Conservation (phyloP, 2,888 invertebrate genomes). For the Agriopis marginaria region DNA sequence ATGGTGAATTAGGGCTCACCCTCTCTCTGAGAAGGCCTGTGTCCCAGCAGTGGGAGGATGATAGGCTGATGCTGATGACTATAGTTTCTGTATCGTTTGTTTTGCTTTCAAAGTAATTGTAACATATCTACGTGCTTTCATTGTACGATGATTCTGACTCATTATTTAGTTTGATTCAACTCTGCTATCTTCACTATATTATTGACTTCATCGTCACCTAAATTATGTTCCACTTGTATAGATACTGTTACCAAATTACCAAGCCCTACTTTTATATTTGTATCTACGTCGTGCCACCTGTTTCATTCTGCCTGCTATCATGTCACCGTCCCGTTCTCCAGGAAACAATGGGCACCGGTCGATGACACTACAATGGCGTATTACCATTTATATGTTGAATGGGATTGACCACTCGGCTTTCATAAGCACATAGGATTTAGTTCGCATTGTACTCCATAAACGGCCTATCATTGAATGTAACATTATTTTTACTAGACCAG, state of each 20-base stretch:
- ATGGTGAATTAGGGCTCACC: no score
- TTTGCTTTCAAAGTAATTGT: no score
- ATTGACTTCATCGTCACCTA: not conserved
- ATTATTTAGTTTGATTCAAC: not conserved
- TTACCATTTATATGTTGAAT: constrained; percentile 51
- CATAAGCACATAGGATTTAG: constrained; percentile 33
- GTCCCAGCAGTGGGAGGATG: no score
- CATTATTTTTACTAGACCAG: not conserved
- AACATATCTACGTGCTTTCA: no score
- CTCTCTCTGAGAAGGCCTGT: no score
- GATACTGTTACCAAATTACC: not conserved
- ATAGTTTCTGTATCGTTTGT: no score
- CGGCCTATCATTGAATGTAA: constrained; percentile 10
- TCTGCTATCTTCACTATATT: no score
- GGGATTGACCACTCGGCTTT: constrained; percentile 47
- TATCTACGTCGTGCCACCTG: constrained; percentile 13
- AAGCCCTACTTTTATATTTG: not conserved
- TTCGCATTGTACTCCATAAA: constrained; percentile 26
- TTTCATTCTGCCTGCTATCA: constrained; percentile 19
- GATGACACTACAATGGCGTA: constrained; percentile 64
- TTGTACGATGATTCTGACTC: no score
- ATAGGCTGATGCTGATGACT: no score
- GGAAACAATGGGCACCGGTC: constrained; percentile 64
- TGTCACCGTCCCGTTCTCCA: constrained; percentile 27
- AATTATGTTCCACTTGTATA: not conserved